Base-by-base conservation (phyloP, 2,113 vertebrate genomes). In the Leucopternis melanops region DNA sequence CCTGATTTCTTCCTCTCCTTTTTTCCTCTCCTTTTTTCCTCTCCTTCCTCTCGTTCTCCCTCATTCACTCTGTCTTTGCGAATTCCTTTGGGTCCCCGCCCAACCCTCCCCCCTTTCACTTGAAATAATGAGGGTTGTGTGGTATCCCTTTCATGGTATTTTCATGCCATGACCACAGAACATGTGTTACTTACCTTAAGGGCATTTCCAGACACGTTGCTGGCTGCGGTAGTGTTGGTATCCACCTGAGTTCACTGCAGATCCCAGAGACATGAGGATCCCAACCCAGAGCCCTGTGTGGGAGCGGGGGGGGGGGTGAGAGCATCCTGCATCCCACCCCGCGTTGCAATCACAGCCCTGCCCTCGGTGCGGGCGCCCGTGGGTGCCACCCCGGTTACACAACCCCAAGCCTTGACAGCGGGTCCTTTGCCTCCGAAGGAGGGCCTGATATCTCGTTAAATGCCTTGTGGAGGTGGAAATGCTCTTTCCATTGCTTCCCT, bases 401-500 rank as follows among this genome's bases (percentile, higher is more conserved):
- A 86, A 83, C 58, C 59, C 82, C 65, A 9, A 31, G 9, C 26
- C 78, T 50, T 38, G 5, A 16, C 69, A 57, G 78, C 5, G 3
- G 81, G 34, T 55, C 79, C 90, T 27, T 71, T 9, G 5, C 62
- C 75, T 34, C 5, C 5, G 3, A 45, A 58, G 75, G 70, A 47
- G 62, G 88, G 66, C 6, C 71, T 44, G 82, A 49, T 90, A 62
- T 50, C 85, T 86, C 0, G 0, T 18, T 55, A 88, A 94, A 88
- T 63, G 95, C 92, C 77, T 90, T 8, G 92, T 8, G 95, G 94
- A 81, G 95, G 94, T 92, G 86, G 92, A 29, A 88, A 8, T 21
- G 75, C 96, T 93, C 75, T 75, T 94, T 63, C 75, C 95, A 23
- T 42, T 5, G 42, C 90, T 42, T 15, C 34, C 19, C 88, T 78